Percentiles rank a stretch among this genome's conserved stretches.
Evolutionary conservation across 2,113 vertebrate genomes (phyloP).

Genomic region (Chascanopsetta lugubris): DNA sequence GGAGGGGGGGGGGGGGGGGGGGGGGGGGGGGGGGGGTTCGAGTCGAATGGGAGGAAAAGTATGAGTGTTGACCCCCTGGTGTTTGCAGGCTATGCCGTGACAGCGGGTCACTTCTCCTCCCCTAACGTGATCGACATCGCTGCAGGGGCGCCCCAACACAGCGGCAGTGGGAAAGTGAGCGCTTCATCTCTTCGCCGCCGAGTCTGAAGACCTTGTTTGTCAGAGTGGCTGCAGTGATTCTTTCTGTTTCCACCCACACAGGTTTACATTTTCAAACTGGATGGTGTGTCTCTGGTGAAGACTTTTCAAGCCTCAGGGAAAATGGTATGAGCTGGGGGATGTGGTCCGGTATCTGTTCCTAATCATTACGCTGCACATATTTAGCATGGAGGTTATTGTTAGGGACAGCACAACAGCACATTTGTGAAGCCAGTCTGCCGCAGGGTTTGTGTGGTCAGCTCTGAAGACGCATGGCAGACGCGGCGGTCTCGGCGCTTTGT

Average conservation of each 20-base stretch:
- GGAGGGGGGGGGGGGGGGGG: too few species aligned
- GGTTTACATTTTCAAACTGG: slow-evolving; percentile 97
- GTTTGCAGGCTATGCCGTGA: slow-evolving; percentile 90
- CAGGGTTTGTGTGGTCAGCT: slow-evolving; percentile 15
- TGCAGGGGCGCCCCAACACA: slow-evolving; percentile 96
- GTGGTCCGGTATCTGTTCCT: slow-evolving; percentile 14
- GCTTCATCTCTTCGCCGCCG: slow-evolving; percentile 19
- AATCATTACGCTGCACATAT: slow-evolving; percentile 11
- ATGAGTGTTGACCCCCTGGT: slow-evolving; percentile 28
- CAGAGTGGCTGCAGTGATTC: slow-evolving; percentile 16
- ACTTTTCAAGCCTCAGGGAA: slow-evolving; percentile 95
- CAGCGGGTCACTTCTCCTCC: slow-evolving; percentile 94
- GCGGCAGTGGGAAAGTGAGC: slow-evolving; percentile 90
- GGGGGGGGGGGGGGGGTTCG: too few species aligned
- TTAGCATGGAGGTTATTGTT: slow-evolving; percentile 5
- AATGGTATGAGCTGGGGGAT: slow-evolving; percentile 85
- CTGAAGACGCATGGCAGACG: slow-evolving; percentile 25
- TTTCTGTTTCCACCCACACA: slow-evolving; percentile 62
- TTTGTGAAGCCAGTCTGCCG: neutral
- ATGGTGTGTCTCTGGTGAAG: slow-evolving; percentile 88
- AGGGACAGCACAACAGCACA: neutral
- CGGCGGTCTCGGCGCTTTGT: slow-evolving; percentile 41
- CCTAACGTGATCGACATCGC: slow-evolving; percentile 86
- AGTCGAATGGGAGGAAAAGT: too few species aligned
- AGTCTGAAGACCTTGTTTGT: neutral